Base-by-base conservation (phyloP, 1,140 invertebrate genomes). In the Aphidius gifuensis region DNA sequence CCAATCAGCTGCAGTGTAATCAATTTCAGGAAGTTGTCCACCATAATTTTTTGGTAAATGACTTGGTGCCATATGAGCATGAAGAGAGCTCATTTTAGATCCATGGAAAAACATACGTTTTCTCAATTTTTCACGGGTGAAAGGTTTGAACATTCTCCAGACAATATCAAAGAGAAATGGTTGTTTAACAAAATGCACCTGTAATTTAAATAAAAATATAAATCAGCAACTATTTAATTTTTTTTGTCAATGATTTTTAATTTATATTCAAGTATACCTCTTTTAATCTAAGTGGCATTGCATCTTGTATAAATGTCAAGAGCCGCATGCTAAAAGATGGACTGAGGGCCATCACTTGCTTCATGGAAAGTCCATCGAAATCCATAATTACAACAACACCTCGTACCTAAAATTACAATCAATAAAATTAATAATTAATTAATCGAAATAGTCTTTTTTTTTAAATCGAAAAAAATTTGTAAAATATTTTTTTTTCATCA, bases 121-220 rank as follows among this genome's bases (percentile, higher is more conserved):
- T 75, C 87, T 90, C 44, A 94, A 83, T 76, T 96, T 96, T 66
- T 93, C 89, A 60, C 85, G 86, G 40, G 95, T 86, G 70, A 96
- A 92, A 1, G 93, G 93, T 75, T 92, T 92, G 77, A 96, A 91
- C 71, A 97, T 85, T 51, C 87, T 85, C 87, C 93, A 94, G 0
- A 95, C 88, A 73, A 94, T 86, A 67, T 92, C 93, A 77, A 96
- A 94, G 51, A 95, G 81, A 80, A 90, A 91, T 0, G 93, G 93
- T 70, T 96, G 88, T 72, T 94, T 94, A 0, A 96, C 88, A 69
- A 96, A 90, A 79, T 96, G 93, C 9, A 96, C 72, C 75, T 77
- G 53, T 53, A 50, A 49, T 42, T 16, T 40, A 40, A 51, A 21
- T 23, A 39, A 44, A 11, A 44, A 44, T 16, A 11, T 3, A 55